A percentile compares a stretch with the other conserved stretches of the same genome.
Conservation (phyloP, 2,888 invertebrate genomes). For the Lasioglossum oenotherae region DNA sequence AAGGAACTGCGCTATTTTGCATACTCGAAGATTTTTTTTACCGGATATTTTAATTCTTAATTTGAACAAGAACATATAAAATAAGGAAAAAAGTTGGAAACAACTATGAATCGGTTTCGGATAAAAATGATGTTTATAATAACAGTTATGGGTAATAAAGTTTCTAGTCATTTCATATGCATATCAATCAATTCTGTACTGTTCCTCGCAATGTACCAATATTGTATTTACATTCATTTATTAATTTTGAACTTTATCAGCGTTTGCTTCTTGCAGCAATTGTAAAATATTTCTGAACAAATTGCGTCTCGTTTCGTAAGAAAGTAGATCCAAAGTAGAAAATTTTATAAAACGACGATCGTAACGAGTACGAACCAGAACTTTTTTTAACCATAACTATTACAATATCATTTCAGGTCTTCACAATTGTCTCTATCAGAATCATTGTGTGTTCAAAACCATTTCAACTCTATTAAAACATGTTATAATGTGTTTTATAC, state of each 20-base stretch:
- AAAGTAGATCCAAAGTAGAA: not conserved
- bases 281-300: not conserved
- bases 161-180: not conserved
- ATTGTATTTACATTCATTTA: not conserved
- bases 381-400: not conserved
- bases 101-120: not conserved
- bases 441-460: not conserved
- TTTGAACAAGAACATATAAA: slow-evolving; percentile 13
- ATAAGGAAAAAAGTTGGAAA: not conserved
- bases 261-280: not conserved
- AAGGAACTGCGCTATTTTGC: slow-evolving; percentile 31
- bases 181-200: not conserved
- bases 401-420: not conserved
- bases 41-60: slow-evolving; percentile 2
- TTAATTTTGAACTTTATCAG: not conserved
- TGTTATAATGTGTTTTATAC: slow-evolving; percentile 9
- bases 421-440: not conserved
- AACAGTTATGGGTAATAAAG: not conserved
- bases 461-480: not conserved
- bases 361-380: not conserved
- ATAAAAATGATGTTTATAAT: not conserved
- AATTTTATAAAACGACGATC: not conserved
- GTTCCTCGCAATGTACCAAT: not conserved
- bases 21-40: slow-evolving; percentile 26
- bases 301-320: not conserved